Evolutionary conservation across 2,797 vertebrate species (phyloP).

Genomic region (Podarcis siculus): DNA sequence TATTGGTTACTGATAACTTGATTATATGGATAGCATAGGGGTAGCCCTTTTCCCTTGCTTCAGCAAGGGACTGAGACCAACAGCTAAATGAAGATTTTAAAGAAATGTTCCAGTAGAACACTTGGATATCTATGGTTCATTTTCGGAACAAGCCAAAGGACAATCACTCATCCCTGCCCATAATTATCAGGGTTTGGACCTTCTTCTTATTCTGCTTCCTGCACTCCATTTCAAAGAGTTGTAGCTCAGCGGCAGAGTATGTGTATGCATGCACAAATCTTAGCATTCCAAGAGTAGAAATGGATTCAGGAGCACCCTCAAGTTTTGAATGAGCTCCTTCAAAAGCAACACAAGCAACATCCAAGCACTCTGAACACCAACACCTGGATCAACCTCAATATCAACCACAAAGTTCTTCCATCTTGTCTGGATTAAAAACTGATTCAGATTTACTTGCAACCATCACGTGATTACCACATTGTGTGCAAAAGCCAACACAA

Average conservation of each 20-base stretch:
- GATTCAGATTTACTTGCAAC: background rate
- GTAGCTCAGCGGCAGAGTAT: background rate
- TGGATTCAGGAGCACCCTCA: background rate
- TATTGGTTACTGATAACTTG: too few species aligned
- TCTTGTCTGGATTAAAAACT: background rate
- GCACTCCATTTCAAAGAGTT: background rate
- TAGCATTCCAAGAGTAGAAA: background rate
- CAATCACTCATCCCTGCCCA: too few species aligned
- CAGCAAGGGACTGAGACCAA: background rate
- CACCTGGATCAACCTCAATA: background rate
- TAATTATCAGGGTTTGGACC: background rate
- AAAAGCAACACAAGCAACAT: background rate
- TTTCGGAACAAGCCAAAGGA: background rate
- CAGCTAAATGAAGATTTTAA: too few species aligned
- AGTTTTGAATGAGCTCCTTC: background rate
- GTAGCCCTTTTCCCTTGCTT: too few species aligned
- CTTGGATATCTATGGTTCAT: background rate
- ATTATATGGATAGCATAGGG: too few species aligned
- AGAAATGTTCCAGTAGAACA: background rate
- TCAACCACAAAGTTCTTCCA: background rate
- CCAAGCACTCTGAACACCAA: background rate
- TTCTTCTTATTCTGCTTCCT: background rate
- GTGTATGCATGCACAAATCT: too few species aligned
- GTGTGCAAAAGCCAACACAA: background rate
- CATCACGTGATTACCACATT: background rate